Evolutionary conservation across 2,888 invertebrate species (phyloP), one percentile per base, ranked within the genome.

Genomic region (Orthonevra nobilis): DNA sequence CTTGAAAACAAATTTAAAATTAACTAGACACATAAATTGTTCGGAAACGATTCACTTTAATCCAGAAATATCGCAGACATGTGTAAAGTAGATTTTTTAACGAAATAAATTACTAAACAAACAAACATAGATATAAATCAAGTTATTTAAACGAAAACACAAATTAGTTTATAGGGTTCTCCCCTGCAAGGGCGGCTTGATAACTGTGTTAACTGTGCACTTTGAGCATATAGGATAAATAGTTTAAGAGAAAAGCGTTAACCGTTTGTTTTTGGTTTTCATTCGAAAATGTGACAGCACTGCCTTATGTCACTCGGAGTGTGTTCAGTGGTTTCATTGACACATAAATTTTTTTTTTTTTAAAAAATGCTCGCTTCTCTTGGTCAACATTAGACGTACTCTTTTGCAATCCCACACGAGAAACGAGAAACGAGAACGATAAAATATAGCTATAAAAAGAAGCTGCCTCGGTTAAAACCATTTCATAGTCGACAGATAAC

Each of bases 251-350:
- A 64, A 72, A 70, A 77, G 60, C 58, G 73, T 66, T 44, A 69
- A 60, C 77, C 77, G 77, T 77, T 77, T 77, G 72, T 72, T 77
- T 77, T 77, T 40, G 58, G 64, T 64, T 64, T 42, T 10, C 15
- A 14, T 77, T 72, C 63, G 60, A 77, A 77, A 64, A 54, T 54
- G 17, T 42, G 36, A 36, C 73, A 44, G 6, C 2, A 0, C 7
- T 54, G 72, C 60, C 68, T 61, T 40, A 7, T 73, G 73, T 74
- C 44, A 52, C 0, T 4, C 7, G 15, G 15, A 4, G 6, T 10
- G 1, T 12, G 12, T 26, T 46, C 6, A 50, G 34, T 50, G 50
- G 19, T 50, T 32, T 30, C 48, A 48, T n/a, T n/a, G n/a, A n/a
- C n/a, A n/a, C n/a, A n/a, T n/a, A n/a, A n/a, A n/a, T n/a, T n/a